Conservation (phyloP, 2,797 vertebrate species). For the Euphonia xanthogaster region DNA sequence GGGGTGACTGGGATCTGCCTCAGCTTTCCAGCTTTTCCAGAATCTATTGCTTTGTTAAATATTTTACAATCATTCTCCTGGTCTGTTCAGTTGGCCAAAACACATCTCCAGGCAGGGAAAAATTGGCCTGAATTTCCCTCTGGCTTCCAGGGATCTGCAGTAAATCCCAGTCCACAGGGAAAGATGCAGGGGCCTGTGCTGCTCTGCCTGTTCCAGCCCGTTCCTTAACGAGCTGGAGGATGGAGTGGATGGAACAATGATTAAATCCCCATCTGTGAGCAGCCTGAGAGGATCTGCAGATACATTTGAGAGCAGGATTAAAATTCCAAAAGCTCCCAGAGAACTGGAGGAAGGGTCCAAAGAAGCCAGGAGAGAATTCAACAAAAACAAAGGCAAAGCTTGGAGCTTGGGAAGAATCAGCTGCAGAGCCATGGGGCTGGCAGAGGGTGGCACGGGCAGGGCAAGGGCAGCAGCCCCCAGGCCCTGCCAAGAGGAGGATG, state of each 20-base stretch:
- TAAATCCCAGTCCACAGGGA: background rate
- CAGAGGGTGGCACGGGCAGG: background rate
- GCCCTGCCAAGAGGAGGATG: background rate
- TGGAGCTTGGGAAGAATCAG: background rate
- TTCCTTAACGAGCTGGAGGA: background rate
- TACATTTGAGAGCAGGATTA: background rate
- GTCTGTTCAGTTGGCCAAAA: background rate
- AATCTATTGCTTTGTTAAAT: background rate
- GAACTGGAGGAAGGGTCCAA: background rate
- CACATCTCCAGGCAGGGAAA: background rate
- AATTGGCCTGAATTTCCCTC: background rate
- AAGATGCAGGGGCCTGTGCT: background rate
- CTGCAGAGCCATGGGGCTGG: background rate
- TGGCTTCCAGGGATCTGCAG: background rate
- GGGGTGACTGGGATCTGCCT: background rate
- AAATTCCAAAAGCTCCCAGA: slow-evolving; percentile 32
- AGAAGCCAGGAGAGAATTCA: background rate
- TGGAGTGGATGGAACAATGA: background rate
- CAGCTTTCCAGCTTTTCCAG: background rate
- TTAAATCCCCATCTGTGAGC: slow-evolving; percentile 18
- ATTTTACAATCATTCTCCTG: background rate
- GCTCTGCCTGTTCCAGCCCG: background rate
- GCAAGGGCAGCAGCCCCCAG: background rate
- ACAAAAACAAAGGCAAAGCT: background rate
- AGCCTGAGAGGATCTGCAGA: slow-evolving; percentile 23